These are phyloP conservation scores for Schizothorax lantsangensis DNA, from an alignment of 2,797 vertebrate genomes.

Conservation along the genomic window DNA sequence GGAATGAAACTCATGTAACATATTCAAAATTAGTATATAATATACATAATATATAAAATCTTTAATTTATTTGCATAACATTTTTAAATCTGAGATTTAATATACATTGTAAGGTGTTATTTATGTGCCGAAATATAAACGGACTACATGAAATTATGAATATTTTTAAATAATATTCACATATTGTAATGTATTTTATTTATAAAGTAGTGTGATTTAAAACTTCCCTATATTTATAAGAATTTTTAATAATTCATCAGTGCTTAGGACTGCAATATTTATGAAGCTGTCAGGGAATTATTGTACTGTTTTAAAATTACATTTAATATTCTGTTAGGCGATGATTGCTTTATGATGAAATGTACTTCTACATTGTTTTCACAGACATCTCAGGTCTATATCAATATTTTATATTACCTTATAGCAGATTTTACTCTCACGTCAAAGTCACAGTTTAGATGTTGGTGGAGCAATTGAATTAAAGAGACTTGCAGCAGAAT, in stretches of 20 bases:
- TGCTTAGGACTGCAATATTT: conserved; percentile 10
- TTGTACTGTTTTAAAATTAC: neutral
- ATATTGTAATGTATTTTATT: neutral
- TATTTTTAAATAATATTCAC: neutral
- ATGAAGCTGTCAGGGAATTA: conserved; percentile 21
- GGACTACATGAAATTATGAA: neutral
- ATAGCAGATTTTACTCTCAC: neutral
- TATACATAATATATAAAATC: neutral
- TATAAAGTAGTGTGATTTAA: neutral
- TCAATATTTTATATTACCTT: neutral
- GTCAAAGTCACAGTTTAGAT: conserved; percentile 4
- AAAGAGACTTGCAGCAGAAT: neutral
- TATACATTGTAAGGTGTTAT: neutral
- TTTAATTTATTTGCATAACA: neutral
- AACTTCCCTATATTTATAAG: neutral
- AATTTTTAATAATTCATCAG: conserved; percentile 5
- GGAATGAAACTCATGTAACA: neutral
- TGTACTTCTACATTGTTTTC: neutral
- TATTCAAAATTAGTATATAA: neutral
- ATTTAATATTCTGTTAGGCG: neutral
- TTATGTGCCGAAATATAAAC: neutral
- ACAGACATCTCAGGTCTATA: neutral
- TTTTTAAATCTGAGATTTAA: neutral
- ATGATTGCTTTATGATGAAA: neutral
- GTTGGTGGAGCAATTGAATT: neutral